Evolutionary conservation across 2,113 vertebrate genomes (phyloP), one percentile per base, ranked within the genome.

Genomic region (Pteropus alecto): DNA sequence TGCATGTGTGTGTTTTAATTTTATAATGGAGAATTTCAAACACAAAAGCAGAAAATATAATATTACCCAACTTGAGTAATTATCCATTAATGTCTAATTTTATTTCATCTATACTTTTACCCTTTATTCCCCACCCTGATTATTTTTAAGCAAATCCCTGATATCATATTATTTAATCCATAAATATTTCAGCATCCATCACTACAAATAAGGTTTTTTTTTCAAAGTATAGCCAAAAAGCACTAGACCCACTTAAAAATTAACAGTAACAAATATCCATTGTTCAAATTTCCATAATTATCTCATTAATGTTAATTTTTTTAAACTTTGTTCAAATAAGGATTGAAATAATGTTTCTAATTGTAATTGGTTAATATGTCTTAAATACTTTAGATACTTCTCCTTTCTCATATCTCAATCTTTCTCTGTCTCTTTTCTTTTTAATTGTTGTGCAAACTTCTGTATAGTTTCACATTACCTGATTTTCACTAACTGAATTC

Each of bases 21-120:
- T 90, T 74, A 61, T 48, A n/a, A 71, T 91, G 28, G 35, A 30
- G 93, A 92, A 28, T 92, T 89, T 94, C 67, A 94, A 65, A 41
- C 43, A 91, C 26, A 90, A 92, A 77, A 90, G 35, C 35, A 86
- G 21, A 79, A 35, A 83, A 6, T 76, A 58, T 84, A 67, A 3
- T 77, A 48, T 95, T 6, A 12, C 16, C 65, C 5, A 26, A 61
- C 15, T 74, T 84, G 28, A 90, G 35, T 95, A 92, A 87, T 77
- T 73, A 67, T 68, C 4, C 9, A 84, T 26, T 87, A 87, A 79
- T 74, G 12, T 58, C 22, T 21, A 76, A n/a, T 85, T 95, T 91
- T 92, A 24, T 87, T 82, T 83, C 41, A 16, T 70, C 9, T 74
- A 22, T 74, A 51, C 28, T 79, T 87, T 84, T 91, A 88, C 1